Base-by-base conservation (phyloP, 2,797 vertebrate species). In the Catostomus latipinnis region DNA sequence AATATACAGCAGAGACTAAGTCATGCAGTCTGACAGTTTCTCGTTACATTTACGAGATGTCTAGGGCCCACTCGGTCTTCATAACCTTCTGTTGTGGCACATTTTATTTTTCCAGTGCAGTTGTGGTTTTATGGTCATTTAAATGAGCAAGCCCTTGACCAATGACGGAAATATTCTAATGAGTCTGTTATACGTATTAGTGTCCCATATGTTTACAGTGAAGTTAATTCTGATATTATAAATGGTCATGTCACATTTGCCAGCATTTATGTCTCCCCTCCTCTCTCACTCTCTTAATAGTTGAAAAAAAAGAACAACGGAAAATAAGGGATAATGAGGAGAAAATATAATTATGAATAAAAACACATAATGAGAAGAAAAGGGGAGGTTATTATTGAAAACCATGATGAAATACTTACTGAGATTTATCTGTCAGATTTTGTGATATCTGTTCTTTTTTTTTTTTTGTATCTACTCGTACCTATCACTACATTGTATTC, bases 181-280 rank as follows among this genome's bases (percentile, higher is more conserved):
- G 65, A 65, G 75, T 79, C 71, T 81, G 58, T 82, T 82, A 49
- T 45, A 70, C 69, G 67, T 82, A 86, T 84, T 84, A 84, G 76
- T 78, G 82, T 81, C 82, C 84, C 78, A 74, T 81, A 74, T 79
- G 82, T 84, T 82, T 76, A 77, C 63, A 81, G 22, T 75, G 74
- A 53, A 81, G 80, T 81, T 85, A 78, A 82, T 53, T 72, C 14
- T 70, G n/a, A 79, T 60, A 76, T 48, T 74, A 57, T 58, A 80
- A 81, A 85, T 75, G 70, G 76, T 76, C 73, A 69, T 78, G 14
- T 69, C 54, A 72, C 22, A 73, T 54, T 70, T 69, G 57, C 63
- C 76, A 76, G 60, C 62, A 71, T 50, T 8, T 76, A 12, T 75
- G 6, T 81, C 18, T 71, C 12, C 4, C 14, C 48, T 11, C 14